A percentile compares a stretch with the other conserved stretches of the same genome.
phyloP scores from a whole-genome alignment of 64 coral and sea anemone species.

The Actinia equina region DNA sequence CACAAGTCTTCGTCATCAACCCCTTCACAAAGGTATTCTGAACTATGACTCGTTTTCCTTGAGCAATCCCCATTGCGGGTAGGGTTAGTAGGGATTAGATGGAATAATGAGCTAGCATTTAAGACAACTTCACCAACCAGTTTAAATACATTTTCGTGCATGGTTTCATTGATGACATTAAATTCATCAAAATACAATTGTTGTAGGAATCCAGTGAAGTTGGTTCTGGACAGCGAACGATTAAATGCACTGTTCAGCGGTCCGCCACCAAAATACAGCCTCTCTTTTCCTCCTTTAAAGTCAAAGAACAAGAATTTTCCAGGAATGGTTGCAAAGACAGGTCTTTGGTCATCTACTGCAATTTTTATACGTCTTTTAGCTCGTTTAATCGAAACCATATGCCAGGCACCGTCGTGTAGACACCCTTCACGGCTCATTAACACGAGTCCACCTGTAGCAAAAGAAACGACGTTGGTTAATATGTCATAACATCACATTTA shows the following conservation, averaged over 20 bases:
- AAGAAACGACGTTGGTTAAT: too few relatives aligned
- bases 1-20: conserved; percentile 26
- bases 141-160: not conserved
- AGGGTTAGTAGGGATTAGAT: not conserved
- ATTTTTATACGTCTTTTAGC: conserved; percentile 19
- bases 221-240: not conserved
- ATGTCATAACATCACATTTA: too few relatives aligned
- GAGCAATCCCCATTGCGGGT: not conserved
- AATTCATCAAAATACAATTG: conserved; percentile 48
- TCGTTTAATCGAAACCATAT: conserved; percentile 30
- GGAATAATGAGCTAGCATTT: not conserved
- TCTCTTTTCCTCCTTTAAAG: not conserved
- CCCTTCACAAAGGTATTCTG: not conserved
- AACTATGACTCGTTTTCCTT: not conserved
- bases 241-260: conserved; percentile 11
- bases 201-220: conserved; percentile 34
- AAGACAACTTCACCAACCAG: not conserved
- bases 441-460: not conserved
- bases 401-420: conserved; percentile 10
- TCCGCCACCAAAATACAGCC: conserved; percentile 40
- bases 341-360: conserved; percentile 13
- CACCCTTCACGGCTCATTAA: conserved; percentile 13
- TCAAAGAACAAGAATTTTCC: conserved; percentile 12
- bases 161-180: conserved; percentile 28
- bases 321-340: not conserved